Base-by-base conservation (phyloP, 2,797 vertebrate genomes). In the Sylvia borin region DNA sequence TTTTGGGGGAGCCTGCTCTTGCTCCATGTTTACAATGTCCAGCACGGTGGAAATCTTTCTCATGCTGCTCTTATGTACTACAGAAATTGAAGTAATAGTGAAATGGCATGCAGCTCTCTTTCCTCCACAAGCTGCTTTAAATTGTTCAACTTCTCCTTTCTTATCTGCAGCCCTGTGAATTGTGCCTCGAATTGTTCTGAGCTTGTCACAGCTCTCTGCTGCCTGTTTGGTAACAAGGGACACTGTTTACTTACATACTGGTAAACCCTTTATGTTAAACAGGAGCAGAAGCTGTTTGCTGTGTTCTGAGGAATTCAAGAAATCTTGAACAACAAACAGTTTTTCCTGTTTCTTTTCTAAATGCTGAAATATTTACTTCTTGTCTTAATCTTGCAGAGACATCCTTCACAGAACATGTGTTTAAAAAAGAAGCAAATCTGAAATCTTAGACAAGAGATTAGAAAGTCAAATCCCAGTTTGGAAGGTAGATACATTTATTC, bases 181-280 rank as follows among this genome's bases (percentile, higher is more conserved):
- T 90, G 36, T 64, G 64, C 42, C 64, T 91, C 14, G 54, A 61
- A 85, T 70, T 82, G 67, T 87, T 95, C 65, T 64, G 80, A 88
- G 67, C 75, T 77, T 77, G 32, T 72, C 48, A 76, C 48, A 92
- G 70, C 68, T 92, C 61, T 83, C 58, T 91, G 40, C 73, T 93
- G 60, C 31, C 72, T 71, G 38, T 86, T 90, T 93, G 58, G 58
- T 91, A 93, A 90, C 58, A 88, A 89, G 58, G 67, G 66, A 53
- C 13, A 7, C 38, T 66, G 16, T 79, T 94, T 84, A 27, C 71
- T 92, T 85, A 34, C 5, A 2, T 66, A n/a, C 25, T 20, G 31
- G 26, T 79, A 90, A 94, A 95, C 45, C 71, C 65, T 83, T 34
- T 64, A 3, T 51, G 73, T 74, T 96, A 82, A 88, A 57, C 47